A percentile compares a stretch with the other conserved stretches of the same genome.
phyloP scores from a whole-genome alignment of 2,888 invertebrate genomes.

The Polyploca ridens region DNA sequence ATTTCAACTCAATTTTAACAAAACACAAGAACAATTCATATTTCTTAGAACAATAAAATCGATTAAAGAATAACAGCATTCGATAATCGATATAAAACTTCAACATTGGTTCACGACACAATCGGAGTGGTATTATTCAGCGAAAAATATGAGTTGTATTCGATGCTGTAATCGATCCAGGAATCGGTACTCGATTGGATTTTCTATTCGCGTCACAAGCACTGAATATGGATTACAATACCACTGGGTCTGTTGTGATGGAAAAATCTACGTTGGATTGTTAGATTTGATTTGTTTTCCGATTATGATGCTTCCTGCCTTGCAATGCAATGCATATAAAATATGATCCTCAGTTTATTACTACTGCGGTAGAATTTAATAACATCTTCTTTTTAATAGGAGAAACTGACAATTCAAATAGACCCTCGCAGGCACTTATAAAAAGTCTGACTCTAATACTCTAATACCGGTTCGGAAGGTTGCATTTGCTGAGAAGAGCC shows the following conservation, averaged over 20 bases:
- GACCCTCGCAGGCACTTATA: no score
- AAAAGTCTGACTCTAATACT: no score
- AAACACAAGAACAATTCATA: background rate
- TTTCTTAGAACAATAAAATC: no score
- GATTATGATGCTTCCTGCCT: background rate
- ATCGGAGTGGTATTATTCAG: conserved; percentile 5
- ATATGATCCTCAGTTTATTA: no score
- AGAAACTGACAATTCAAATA: no score
- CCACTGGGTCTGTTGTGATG: conserved; percentile 7
- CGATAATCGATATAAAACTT: background rate
- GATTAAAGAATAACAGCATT: background rate
- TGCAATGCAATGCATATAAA: background rate
- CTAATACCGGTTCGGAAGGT: no score
- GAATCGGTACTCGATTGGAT: conserved; percentile 9
- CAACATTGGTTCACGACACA: background rate
- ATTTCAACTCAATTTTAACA: background rate
- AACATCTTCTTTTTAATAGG: no score
- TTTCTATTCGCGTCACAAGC: conserved; percentile 11
- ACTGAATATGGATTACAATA: conserved; percentile 11
- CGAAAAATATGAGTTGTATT: conserved; percentile 11
- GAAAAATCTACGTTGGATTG: conserved; percentile 2
- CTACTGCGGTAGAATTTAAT: no score
- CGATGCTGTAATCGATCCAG: conserved; percentile 12
- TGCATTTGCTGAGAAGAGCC: no score
- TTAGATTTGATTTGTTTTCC: conserved; percentile 5